These are phyloP conservation scores for Pseudobourletiella spinata DNA, from an alignment of 1,140 invertebrate genomes.

Conservation along the genomic window DNA sequence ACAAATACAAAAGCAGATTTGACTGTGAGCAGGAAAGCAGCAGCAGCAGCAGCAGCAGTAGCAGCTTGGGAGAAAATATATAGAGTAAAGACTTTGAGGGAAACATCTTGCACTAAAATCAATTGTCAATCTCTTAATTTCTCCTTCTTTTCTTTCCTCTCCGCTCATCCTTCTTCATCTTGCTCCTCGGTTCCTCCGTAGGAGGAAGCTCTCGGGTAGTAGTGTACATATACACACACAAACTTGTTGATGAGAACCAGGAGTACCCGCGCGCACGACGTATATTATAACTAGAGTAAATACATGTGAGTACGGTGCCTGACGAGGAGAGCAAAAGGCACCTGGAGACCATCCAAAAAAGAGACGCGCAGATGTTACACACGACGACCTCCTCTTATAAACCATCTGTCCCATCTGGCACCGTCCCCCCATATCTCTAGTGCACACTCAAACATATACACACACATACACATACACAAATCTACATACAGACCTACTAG, in stretches of 20 bases:
- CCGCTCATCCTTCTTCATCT: too few species aligned
- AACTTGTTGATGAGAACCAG: slow-evolving; percentile 6
- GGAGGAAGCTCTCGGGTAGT: too few species aligned
- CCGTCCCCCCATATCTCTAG: background rate
- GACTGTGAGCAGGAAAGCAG: too few species aligned
- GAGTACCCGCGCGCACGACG: too few species aligned
- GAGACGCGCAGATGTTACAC: slow-evolving; percentile 7
- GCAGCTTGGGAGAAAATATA: background rate
- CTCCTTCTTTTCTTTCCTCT: background rate
- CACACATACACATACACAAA: too few species aligned
- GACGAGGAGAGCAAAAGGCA: background rate
- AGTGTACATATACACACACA: too few species aligned
- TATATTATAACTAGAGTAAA: background rate
- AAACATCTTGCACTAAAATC: slow-evolving; percentile 7
- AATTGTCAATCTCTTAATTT: slow-evolving; percentile 3
- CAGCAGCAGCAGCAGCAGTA: too few species aligned
- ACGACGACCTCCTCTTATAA: slow-evolving; percentile 8
- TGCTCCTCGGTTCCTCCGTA: too few species aligned
- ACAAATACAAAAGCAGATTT: slow-evolving; percentile 4
- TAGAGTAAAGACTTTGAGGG: background rate
- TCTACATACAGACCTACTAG: background rate
- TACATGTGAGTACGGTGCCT: too few species aligned
- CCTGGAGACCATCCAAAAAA: slow-evolving; percentile 8
- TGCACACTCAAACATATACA: too few species aligned
- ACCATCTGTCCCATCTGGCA: slow-evolving; percentile 7